These are phyloP conservation scores for Tenthredo livida DNA, from an alignment of 2,888 invertebrate species.

Conservation along the genomic window DNA sequence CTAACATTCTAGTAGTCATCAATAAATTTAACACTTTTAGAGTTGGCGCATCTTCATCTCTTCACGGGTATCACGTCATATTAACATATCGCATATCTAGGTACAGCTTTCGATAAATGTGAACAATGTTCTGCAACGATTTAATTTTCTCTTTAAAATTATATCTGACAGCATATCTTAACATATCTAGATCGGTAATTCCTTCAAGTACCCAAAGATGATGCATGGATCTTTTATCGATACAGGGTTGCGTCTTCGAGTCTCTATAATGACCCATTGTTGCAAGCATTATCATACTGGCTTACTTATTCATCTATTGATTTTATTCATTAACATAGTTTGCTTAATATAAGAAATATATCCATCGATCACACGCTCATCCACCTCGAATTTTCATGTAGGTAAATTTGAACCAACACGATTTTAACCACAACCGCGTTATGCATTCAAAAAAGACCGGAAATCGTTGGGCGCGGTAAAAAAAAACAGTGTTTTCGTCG, in stretches of 20 bases:
- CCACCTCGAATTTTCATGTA: too few relatives aligned
- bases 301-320: too few relatives aligned
- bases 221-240: not conserved
- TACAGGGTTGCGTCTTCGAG: not conserved
- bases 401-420: too few relatives aligned
- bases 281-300: not conserved
- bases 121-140: not conserved
- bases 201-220: not conserved
- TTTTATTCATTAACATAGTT: too few relatives aligned
- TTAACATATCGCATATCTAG: not conserved
- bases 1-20: conserved; percentile 60
- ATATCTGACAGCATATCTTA: not conserved
- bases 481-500: too few relatives aligned
- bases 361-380: too few relatives aligned
- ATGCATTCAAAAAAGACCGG: too few relatives aligned
- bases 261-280: not conserved
- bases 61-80: not conserved
- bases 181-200: not conserved
- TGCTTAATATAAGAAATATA: too few relatives aligned
- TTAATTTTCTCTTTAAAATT: not conserved
- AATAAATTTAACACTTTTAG: not conserved
- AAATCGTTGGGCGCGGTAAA: too few relatives aligned
- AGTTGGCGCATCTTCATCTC: not conserved
- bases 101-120: not conserved
- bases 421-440: too few relatives aligned